Base-by-base conservation (phyloP, 1,140 invertebrate genomes). In the Drosophila navojoa region DNA sequence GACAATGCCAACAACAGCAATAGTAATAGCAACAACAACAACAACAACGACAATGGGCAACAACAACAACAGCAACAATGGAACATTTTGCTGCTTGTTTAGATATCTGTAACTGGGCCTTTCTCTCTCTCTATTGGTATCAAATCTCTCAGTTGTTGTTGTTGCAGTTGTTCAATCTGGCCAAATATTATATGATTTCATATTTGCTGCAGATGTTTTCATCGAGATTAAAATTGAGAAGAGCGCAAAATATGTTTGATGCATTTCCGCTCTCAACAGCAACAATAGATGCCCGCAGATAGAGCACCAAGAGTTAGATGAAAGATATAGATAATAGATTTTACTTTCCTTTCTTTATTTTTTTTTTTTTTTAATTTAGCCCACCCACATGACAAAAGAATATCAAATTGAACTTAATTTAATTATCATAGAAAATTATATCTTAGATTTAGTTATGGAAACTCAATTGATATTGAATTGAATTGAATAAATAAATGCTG, bases 151-250 rank as follows among this genome's bases (percentile, higher is more conserved):
- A 25, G 22, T 50, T 22, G 45, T 66, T 64, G 38, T 11, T 10
- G 38, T 40, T 40, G 38, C 38, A 40, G 15, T 66, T 49, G 29
- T 32, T 16, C 19, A 35, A 67, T 49, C 54, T 67, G 62, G 27
- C 29, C 62, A 27, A 69, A 53, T 54, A 61, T 59, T 60, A 38
- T 61, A 49, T 61, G 32, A 68, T 60, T 68, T 22, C 47, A 71
- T 71, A 71, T 66, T 52, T 58, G 35, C 16, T 19, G 69, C 69
- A 71, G 69, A 71, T 71, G 69, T 38, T 66, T 59, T 52, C 25
- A 47, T 38, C 16, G 11, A 61, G 40, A 35, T 50, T 62, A 62
- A 38, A 22, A 25, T 11, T 29, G 5, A 16, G 5, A 6, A 29
- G 29, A 40, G 11, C 58, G 6, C 7, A 38, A 49, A 22, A 15